phyloP scores from a whole-genome alignment of 2,888 invertebrate genomes.

The Agriopis aurantiaria region DNA sequence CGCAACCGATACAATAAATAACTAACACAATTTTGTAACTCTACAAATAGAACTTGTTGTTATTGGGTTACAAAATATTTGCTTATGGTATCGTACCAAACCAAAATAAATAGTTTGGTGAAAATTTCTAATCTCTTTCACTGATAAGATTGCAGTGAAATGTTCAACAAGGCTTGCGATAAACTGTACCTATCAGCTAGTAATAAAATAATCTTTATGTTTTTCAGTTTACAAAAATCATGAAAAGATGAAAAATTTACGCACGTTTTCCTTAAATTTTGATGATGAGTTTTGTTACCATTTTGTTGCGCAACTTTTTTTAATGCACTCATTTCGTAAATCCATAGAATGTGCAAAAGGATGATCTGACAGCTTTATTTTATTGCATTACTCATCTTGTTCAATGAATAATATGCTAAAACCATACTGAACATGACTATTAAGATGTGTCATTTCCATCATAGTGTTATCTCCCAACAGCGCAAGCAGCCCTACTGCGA shows the following conservation, averaged over 20 bases:
- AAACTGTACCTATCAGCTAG: slow-evolving; percentile 35
- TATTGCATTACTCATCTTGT: slow-evolving; percentile 3
- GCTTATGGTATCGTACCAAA: slow-evolving; percentile 68
- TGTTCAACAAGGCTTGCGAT: slow-evolving; percentile 55
- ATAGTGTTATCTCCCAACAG: not conserved
- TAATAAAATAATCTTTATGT: slow-evolving; percentile 15
- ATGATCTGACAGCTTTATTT: not conserved
- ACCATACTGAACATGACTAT: not conserved
- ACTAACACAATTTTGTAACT: slow-evolving; percentile 62
- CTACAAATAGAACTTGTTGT: slow-evolving; percentile 53
- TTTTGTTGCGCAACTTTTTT: not conserved
- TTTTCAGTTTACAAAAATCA: not conserved
- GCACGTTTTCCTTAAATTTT: not conserved
- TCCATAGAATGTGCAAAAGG: not conserved
- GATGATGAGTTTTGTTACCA: not conserved
- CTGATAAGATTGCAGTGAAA: slow-evolving; percentile 79
- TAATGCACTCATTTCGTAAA: not conserved
- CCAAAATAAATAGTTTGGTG: slow-evolving; percentile 72
- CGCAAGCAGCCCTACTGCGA: not conserved
- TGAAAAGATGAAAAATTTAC: not conserved
- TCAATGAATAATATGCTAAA: not conserved
- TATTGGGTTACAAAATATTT: slow-evolving; percentile 75
- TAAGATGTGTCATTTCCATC: slow-evolving; percentile 3
- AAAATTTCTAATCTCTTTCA: slow-evolving; percentile 64
- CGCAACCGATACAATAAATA: slow-evolving; percentile 61